Evolutionary conservation across 1,140 invertebrate species (phyloP).

Genomic region (Catajapyx aquilonaris): DNA sequence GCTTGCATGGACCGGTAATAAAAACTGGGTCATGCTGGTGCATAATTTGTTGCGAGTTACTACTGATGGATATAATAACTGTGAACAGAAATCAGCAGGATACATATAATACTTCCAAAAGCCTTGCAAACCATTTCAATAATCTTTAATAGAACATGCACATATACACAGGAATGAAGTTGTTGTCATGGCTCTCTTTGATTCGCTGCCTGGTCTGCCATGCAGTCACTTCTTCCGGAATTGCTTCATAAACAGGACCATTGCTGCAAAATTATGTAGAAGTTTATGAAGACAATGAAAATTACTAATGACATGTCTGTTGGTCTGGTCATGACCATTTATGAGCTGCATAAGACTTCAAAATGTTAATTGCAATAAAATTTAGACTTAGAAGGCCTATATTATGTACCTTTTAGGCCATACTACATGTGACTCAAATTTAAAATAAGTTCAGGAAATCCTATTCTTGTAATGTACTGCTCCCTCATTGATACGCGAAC

Average conservation of each 20-base stretch:
- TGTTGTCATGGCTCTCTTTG: too few species aligned
- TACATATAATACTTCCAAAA: too few species aligned
- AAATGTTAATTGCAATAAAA: background rate
- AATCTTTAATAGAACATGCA: too few species aligned
- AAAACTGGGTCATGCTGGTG: too few species aligned
- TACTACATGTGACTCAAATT: background rate
- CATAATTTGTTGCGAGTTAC: too few species aligned
- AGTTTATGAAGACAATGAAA: slow-evolving; percentile 9
- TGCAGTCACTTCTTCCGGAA: slow-evolving; percentile 46
- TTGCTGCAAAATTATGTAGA: slow-evolving; percentile 36
- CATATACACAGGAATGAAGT: too few species aligned
- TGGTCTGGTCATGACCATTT: slow-evolving; percentile 6
- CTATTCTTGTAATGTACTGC: background rate
- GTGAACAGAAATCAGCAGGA: too few species aligned
- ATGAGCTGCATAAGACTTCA: slow-evolving; percentile 8
- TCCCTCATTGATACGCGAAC: background rate
- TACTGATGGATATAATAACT: too few species aligned
- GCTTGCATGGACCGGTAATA: too few species aligned
- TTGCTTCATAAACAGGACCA: slow-evolving; percentile 62
- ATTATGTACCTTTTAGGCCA: background rate
- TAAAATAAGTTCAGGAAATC: background rate
- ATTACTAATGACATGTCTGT: slow-evolving; percentile 1
- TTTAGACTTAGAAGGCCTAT: background rate
- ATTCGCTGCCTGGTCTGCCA: too few species aligned
- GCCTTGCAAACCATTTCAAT: too few species aligned